These are phyloP conservation scores for Melieria omissa DNA, from an alignment of 2,888 invertebrate genomes.

Conservation along the genomic window DNA sequence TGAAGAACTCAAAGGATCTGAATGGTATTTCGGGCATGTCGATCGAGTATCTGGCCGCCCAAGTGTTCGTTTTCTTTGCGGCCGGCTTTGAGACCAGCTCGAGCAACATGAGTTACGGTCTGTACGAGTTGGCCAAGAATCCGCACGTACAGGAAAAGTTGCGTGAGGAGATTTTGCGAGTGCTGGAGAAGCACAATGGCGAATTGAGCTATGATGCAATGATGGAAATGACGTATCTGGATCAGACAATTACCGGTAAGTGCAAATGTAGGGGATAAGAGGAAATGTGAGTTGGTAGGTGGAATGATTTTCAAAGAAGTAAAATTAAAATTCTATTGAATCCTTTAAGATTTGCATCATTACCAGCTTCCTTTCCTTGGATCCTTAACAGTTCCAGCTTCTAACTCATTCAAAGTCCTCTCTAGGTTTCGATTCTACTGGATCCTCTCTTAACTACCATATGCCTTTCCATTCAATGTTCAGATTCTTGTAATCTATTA, in stretches of 20 bases:
- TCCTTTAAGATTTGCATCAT: too few species aligned
- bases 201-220: constrained; percentile 67
- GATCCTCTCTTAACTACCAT: too few species aligned
- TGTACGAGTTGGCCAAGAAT: constrained; percentile 69
- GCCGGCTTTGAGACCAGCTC: constrained; percentile 71
- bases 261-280: not conserved
- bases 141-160: constrained; percentile 66
- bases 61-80: constrained; percentile 69
- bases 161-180: constrained; percentile 65
- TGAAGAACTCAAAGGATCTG: constrained; percentile 46
- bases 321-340: too few species aligned
- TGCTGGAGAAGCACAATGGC: constrained; percentile 61
- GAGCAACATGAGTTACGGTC: constrained; percentile 67
- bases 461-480: too few species aligned
- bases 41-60: constrained; percentile 68
- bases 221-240: constrained; percentile 68
- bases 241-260: constrained; percentile 67
- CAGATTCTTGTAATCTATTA: too few species aligned
- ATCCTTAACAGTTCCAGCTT: too few species aligned
- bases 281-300: not conserved
- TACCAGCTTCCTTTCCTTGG: too few species aligned
- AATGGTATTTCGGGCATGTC: constrained; percentile 54
- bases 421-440: too few species aligned
- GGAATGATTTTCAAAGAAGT: not conserved
- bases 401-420: too few species aligned